Percentiles rank a stretch among this genome's conserved stretches.
These are phyloP conservation scores for Ylistrum balloti DNA, from an alignment of 1,140 invertebrate genomes.

Conservation along the genomic window DNA sequence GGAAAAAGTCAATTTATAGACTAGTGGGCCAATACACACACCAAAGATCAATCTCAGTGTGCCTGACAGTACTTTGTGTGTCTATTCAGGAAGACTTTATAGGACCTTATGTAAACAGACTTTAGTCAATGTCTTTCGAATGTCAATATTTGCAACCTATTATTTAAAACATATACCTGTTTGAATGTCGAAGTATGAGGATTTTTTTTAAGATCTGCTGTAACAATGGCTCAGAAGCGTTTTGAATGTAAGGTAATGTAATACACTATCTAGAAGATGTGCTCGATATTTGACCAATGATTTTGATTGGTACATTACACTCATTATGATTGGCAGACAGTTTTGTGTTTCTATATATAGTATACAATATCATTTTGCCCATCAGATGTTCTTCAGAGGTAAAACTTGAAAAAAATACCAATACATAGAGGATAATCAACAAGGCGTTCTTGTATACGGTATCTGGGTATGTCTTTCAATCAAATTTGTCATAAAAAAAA, in stretches of 20 bases:
- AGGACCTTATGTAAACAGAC: neutral
- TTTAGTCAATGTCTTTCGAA: neutral
- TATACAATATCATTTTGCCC: too few relatives aligned
- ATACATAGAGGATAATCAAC: too few relatives aligned
- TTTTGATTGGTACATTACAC: too few relatives aligned
- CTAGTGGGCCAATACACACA: neutral
- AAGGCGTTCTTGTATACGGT: too few relatives aligned
- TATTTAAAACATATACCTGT: neutral
- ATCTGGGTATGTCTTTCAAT: too few relatives aligned
- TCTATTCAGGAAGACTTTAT: neutral
- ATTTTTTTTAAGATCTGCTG: neutral
- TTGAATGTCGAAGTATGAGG: neutral
- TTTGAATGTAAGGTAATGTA: neutral
- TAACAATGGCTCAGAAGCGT: neutral
- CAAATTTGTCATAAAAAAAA: too few relatives aligned
- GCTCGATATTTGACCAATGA: too few relatives aligned
- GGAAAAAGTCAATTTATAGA: neutral
- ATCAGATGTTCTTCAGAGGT: too few relatives aligned
- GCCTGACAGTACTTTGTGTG: neutral
- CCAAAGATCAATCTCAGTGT: neutral
- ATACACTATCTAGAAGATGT: too few relatives aligned
- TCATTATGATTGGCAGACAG: too few relatives aligned
- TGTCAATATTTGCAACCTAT: slow-evolving; percentile 1
- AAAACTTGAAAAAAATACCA: too few relatives aligned
- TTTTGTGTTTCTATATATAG: too few relatives aligned